These are phyloP conservation scores for Coptodon bakossiorum DNA, from an alignment of 2,113 vertebrate genomes.

Conservation along the genomic window DNA sequence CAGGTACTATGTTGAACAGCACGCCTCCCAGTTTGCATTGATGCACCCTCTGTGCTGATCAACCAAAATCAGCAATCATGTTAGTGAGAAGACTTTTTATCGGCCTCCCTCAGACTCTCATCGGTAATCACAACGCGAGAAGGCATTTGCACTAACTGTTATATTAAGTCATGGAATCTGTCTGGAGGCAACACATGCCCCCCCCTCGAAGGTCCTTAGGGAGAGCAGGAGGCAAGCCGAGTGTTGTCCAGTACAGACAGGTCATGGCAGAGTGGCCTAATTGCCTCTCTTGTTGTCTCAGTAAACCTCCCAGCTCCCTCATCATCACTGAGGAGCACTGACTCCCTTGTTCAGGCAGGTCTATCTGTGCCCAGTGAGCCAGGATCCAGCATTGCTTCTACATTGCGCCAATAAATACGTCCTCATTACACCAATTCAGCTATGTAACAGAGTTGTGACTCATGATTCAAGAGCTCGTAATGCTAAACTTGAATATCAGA, in stretches of 20 bases:
- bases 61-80: conserved; percentile 37
- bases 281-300: conserved; percentile 63
- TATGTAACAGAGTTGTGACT: neutral
- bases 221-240: conserved; percentile 17
- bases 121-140: neutral
- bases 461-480: neutral
- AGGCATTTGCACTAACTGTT: neutral
- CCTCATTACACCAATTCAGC: neutral
- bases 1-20: conserved; percentile 42
- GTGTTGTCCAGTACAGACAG: conserved; percentile 36
- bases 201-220: neutral
- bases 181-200: neutral
- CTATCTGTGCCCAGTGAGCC: conserved; percentile 15
- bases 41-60: conserved; percentile 20
- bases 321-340: conserved; percentile 32
- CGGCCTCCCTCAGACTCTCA: neutral
- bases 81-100: neutral
- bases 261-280: conserved; percentile 62
- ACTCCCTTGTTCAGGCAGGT: conserved; percentile 15
- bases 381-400: neutral
- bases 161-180: conserved; percentile 25
- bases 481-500: neutral
- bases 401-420: neutral
- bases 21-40: conserved; percentile 27
- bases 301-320: conserved; percentile 35